Evolutionary conservation across 2,888 invertebrate species (phyloP).

Genomic region (Magallana nippona): DNA sequence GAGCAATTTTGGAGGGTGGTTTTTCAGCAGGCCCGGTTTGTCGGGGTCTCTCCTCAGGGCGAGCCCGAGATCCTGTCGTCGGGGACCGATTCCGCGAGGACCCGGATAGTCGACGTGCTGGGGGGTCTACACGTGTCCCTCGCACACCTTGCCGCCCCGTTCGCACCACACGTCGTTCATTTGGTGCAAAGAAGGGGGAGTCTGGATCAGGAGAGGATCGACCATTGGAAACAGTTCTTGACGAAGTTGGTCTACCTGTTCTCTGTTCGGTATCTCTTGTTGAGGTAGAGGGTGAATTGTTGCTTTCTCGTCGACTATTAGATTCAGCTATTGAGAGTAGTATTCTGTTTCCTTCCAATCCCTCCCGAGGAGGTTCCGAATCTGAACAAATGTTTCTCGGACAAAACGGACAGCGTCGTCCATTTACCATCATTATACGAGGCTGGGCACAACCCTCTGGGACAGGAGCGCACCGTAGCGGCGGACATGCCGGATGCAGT

Average conservation of each 20-base stretch:
- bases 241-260: too few species aligned
- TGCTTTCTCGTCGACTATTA: too few species aligned
- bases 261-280: too few species aligned
- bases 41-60: neutral
- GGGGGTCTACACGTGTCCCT: neutral
- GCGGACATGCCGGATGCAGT: neutral
- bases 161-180: neutral
- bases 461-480: neutral
- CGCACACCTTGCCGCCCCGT: neutral
- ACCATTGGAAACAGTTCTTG: too few species aligned
- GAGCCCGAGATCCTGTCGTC: neutral
- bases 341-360: neutral
- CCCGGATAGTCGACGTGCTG: neutral
- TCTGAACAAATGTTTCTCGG: neutral
- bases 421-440: neutral
- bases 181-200: neutral
- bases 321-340: neutral
- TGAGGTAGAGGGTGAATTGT: too few species aligned
- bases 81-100: neutral
- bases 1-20: neutral
- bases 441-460: neutral
- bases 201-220: neutral
- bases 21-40: neutral
- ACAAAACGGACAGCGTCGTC: slow-evolving; percentile 18
- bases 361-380: neutral